Base-by-base conservation (phyloP, 2,113 vertebrate genomes). In the Tapirus terrestris region DNA sequence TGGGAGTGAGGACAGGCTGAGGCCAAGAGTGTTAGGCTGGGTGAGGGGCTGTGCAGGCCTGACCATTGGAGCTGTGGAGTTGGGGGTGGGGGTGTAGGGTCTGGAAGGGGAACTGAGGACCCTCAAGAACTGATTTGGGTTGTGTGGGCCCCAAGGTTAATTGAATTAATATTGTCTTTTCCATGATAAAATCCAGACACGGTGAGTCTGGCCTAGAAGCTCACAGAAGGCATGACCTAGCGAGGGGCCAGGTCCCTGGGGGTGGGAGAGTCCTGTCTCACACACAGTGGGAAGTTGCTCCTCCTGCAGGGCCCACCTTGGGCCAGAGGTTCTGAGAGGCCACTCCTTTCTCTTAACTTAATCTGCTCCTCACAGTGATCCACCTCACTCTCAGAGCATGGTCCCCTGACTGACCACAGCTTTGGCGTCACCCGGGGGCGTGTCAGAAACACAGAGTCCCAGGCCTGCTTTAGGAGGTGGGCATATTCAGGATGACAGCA, bases 401-500 rank as follows among this genome's bases (percentile, higher is more conserved):
- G 77, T 33, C 4, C 25, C 36, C 51, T 21, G 11, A 48, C 83
- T 36, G 53, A 17, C 53, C 6, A 17, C 29, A 48, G n/a, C 56
- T 48, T 10, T 3, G 48, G 58, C 31, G 7, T 2, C 13, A 2
- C 56, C 8, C 0, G 2, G 33, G 43, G 6, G 8, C 0, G 21
- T 13, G 31, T 20, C 4, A 13, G 36, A n/a, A 18, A 33, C 14
- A 12, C 31, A 20, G n/a, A 14, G 43, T 13, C 65, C 48, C 20
- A 5, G 39, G n/a, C 10, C 18, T 8, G 0, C 14, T 18, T 36
- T 36, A 43, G 29, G 12, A 14, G 17, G 29, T 17, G 45, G 73
- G 25, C 33, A 48, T 36, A 36, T 56, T 31, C 67, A 82, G 39
- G 36, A 27, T 45, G 8, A 65, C 5, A 18, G n/a, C 11, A 48